Base-by-base conservation (phyloP, 92 coral and sea anemone species). In the Zoanthus sansibaricus region DNA sequence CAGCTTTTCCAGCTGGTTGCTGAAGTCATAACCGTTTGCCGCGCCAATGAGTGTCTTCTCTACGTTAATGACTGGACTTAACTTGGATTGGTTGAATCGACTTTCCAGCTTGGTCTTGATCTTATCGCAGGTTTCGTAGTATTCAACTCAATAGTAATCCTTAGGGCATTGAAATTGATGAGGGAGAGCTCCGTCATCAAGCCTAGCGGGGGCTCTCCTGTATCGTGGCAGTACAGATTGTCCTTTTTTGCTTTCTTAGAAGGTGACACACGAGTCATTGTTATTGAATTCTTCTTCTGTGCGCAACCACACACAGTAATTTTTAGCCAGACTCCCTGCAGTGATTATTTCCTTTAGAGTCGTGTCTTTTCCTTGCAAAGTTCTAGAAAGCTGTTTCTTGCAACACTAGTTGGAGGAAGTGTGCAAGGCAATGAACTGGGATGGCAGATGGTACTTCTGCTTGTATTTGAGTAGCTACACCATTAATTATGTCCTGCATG, bases 391-490 rank as follows among this genome's bases (percentile, higher is more conserved):
- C 45, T 72, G 86, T 45, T 73, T 25, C 25, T 25, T 25, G 25
- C 16, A 89, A 68, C 37, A 69, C 76, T 11, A 84, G 74, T 58
- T 89, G 83, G 17, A 89, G 76, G 48, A 85, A 75, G 18, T 84
- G 86, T 44, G 89, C 82, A 47, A 89, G 72, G 77, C 86, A 84
- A 77, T 77, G 92, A 51, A 89, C 61, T n/a, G 78, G 64, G 55
- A 89, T 86, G 51, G 91, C 87, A 21, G 93, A 79, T 67, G 86
- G 88, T 82, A 55, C 90, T 48, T 90, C 91, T 44, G 86, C 42
- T 82, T 87, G 91, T 52, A 90, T 79, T 71, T 77, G 84, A 69
- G 85, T 68, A 82, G 88, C 88, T 61, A 87, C 88, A 47, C 85
- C 91, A 80, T 90, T 90, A 21, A 55, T 7, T 18, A 79, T 68